phyloP scores from a whole-genome alignment of 2,888 invertebrate species.

The Luperina nickerlii region DNA sequence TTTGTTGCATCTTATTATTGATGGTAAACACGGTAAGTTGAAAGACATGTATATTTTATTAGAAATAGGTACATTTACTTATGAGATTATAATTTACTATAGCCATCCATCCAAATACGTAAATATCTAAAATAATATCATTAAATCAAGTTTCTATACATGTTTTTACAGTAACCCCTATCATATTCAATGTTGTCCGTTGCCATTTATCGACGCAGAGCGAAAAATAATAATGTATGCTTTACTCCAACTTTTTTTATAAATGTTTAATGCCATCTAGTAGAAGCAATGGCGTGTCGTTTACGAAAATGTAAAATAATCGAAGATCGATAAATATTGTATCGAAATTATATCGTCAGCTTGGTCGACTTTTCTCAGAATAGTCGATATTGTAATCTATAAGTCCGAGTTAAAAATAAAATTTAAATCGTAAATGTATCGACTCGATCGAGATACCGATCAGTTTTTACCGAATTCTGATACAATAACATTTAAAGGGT shows the following conservation, averaged over 20 bases:
- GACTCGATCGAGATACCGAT: conserved; percentile 19
- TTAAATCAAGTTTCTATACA: conserved; percentile 64
- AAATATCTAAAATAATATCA: conserved; percentile 63
- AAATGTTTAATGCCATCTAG: conserved; percentile 54
- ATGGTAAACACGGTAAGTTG: conserved; percentile 15
- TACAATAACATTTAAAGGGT: conserved; percentile 49
- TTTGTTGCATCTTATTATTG: conserved; percentile 3
- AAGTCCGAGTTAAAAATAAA: conserved; percentile 44
- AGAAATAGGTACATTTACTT: conserved; percentile 24
- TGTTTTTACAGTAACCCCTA: conserved; percentile 64
- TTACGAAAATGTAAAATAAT: conserved; percentile 52
- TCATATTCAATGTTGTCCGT: conserved; percentile 33
- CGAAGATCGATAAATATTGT: conserved; percentile 48
- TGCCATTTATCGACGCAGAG: conserved; percentile 22
- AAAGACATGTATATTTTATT: conserved; percentile 24
- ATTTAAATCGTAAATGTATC: conserved; percentile 27
- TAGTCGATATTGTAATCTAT: conserved; percentile 26
- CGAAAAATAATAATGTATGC: conserved; percentile 33
- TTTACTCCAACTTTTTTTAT: conserved; percentile 42
- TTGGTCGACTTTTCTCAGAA: conserved; percentile 37
- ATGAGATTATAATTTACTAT: conserved; percentile 21
- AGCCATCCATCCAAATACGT: conserved; percentile 51
- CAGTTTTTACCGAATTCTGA: conserved; percentile 37
- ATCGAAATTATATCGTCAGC: conserved; percentile 54
- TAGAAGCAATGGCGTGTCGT: conserved; percentile 54